Evolutionary conservation across 2,888 invertebrate species (phyloP).

Genomic region (Pocota personata): DNA sequence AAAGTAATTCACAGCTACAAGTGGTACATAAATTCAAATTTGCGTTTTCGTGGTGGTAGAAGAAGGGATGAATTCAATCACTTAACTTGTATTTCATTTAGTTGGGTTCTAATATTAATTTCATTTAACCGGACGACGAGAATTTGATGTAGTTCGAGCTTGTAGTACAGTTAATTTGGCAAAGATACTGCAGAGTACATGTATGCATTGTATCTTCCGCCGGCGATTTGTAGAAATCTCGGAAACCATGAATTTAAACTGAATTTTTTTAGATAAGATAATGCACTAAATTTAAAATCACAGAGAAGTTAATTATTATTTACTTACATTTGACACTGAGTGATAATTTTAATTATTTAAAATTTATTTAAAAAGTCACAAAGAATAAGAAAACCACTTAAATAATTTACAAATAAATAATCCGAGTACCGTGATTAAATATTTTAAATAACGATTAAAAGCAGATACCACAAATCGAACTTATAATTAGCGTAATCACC

Average conservation of each 20-base stretch:
- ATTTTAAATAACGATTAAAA: neutral
- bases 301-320: neutral
- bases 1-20: constrained; percentile 70
- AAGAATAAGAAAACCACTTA: constrained; percentile 4
- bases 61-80: constrained; percentile 55
- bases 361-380: neutral
- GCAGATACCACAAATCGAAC: neutral
- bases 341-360: neutral
- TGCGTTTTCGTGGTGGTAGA: constrained; percentile 14
- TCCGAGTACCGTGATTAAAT: neutral
- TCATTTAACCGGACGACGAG: neutral
- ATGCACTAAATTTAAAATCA: neutral
- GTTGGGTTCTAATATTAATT: constrained; percentile 1
- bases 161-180: neutral
- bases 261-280: neutral
- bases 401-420: neutral
- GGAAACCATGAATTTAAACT: neutral
- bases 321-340: neutral
- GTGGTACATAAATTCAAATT: constrained; percentile 71
- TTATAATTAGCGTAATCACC: constrained; percentile 45
- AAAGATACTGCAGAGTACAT: neutral
- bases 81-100: constrained; percentile 48
- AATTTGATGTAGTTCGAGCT: neutral
- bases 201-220: neutral
- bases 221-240: neutral